These are phyloP conservation scores for Antheraea pernyi DNA, from an alignment of 1,140 invertebrate genomes.

Conservation along the genomic window DNA sequence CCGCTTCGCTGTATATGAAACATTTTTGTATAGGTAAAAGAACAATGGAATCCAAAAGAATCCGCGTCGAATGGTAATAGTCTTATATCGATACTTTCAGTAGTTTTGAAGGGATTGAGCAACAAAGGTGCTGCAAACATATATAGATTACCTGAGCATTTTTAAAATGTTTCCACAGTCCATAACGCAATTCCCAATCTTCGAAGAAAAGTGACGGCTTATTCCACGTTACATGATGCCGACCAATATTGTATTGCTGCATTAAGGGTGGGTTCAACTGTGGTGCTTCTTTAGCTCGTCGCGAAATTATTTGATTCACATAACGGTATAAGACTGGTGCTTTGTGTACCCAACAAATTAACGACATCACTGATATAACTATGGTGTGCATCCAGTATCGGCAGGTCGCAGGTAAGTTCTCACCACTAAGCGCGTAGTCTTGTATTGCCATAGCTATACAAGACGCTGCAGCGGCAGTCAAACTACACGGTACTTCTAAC, in stretches of 20 bases:
- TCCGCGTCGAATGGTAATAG: too few relatives aligned
- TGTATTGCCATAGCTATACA: constrained; percentile 81
- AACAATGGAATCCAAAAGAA: too few relatives aligned
- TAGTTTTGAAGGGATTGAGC: too few relatives aligned
- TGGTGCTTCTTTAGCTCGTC: constrained; percentile 80
- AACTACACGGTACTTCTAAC: constrained; percentile 80
- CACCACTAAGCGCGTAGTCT: constrained; percentile 64
- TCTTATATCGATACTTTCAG: too few relatives aligned
- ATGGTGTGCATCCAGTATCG: constrained; percentile 79
- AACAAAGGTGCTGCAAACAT: too few relatives aligned
- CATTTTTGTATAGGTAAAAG: too few relatives aligned
- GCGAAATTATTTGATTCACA: constrained; percentile 77
- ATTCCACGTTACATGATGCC: constrained; percentile 80
- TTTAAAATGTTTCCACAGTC: constrained; percentile 81
- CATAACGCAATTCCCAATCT: constrained; percentile 82
- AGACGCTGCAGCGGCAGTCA: constrained; percentile 78
- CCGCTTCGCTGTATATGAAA: too few relatives aligned
- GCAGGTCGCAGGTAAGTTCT: constrained; percentile 41
- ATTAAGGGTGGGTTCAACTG: constrained; percentile 82
- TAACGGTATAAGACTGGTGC: constrained; percentile 80
- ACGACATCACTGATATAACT: constrained; percentile 79
- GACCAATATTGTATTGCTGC: constrained; percentile 74
- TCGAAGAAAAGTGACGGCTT: constrained; percentile 82
- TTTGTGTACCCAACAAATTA: constrained; percentile 81
- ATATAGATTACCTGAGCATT: constrained; percentile 25